Base-by-base conservation (phyloP, 2,113 vertebrate genomes). In the Tachycineta bicolor region DNA sequence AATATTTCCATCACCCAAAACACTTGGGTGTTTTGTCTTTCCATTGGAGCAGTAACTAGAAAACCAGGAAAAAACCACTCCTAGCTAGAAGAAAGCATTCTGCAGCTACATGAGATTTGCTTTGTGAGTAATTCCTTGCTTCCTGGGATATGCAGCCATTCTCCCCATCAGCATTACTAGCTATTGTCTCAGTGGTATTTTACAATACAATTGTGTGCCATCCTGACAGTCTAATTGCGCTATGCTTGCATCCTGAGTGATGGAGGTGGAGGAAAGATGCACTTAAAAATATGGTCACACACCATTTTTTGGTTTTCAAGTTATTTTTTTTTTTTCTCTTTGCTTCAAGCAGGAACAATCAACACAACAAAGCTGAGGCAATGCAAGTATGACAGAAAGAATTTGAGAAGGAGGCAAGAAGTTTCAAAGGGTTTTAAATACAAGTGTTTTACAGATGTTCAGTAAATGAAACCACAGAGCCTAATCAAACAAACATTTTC, bases 391-490 rank as follows among this genome's bases (percentile, higher is more conserved):
- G 47, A 69, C 20, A 80, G 39, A 64, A 81, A 69, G 63, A 77
- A 81, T 46, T 25, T 81, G 76, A 76, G 81, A 87, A 37, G 24
- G n/a, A 94, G 26, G 28, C 19, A 14, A 80, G 18, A 74, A 81
- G 37, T 93, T 93, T 95, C 90, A 95, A 94, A 95, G 90, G 52
- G 73, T 84, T 95, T 95, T 71, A 92, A 43, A 81, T 53, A 53
- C 94, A 96, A 96, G 79, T 97, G 94, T 80, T 93, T 50, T 83
- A 89, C 96, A 97, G 94, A 95, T 95, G 94, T 93, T 96, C 82
- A 89, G 76, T 77, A 88, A 94, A 90, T 60, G 53, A 96, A 95
- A 92, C 92, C 93, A 90, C 85, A 64, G 90, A 77, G 44, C 68
- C 79, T 90, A 93, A 96, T 89, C 82, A 97, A 96, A 95, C 79